Evolutionary conservation across 37 sponge, comb jelly and placozoan species (phyloP), one percentile per base, ranked within the genome.

Genomic region (Oscarella lobularis): DNA sequence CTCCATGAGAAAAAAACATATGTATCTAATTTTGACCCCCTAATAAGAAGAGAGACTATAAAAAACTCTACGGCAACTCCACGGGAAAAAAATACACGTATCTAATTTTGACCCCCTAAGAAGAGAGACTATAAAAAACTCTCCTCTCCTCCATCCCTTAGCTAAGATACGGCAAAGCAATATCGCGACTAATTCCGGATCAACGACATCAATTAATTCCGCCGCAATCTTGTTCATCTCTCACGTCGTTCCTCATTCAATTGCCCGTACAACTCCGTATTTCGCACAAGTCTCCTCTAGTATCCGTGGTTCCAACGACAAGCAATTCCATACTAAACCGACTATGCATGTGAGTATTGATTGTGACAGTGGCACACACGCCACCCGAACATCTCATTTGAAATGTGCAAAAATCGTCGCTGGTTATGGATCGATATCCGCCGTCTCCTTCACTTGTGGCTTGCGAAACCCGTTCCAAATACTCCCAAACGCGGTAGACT

Each of bases 381-480:
- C 84, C 86, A 34, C 55, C 75, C 2, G 38, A 65, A 38, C 79
- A 80, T 66, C 78, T 33, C 84, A 90, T 20, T 77, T 90, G 91
- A 67, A 87, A 82, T 6, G 84, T 81, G 73, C 86, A 85, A 78
- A 76, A 90, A 40, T 94, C 95, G 67, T 94, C 95, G 36, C 87
- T 84, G 20, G 85, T 82, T 36, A 89, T 80, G 14, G 67, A 70
- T 38, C 95, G 87, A 72, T 75, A 94, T 66, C 90, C 90, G 3
- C 82, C 74, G 33, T 90, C 87, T 3, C 2, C 74, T 66, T 66
- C 75, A 27, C n/a, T 60, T 5, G 27, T 34, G 9, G 54, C 66
- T 66, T 5, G 66, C 29, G 6, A 9, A 74, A 5, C n/a, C 66
- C 5, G 75, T 74, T 5, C 40, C 75, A 74, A 74, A 74, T 35